phyloP scores from a whole-genome alignment of 2,797 vertebrate species.

The Gouania willdenowi region DNA sequence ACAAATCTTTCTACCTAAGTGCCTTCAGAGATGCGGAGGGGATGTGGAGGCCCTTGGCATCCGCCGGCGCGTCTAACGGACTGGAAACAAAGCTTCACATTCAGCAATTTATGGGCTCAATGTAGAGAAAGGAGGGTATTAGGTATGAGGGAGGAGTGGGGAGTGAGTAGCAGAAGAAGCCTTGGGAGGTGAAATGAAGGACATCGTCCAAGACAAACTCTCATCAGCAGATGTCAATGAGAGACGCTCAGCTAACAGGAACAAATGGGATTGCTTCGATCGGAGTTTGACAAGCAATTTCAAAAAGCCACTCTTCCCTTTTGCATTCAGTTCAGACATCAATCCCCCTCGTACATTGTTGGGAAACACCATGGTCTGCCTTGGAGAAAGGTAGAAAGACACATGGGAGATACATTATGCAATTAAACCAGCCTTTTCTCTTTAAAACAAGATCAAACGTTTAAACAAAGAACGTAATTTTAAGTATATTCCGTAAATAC shows the following conservation, averaged over 20 bases:
- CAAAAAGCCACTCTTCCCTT: conserved; percentile 14
- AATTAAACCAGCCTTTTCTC: no score
- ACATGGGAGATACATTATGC: conserved; percentile 10
- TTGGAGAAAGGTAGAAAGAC: conserved; percentile 27
- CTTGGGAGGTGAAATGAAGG: conserved; percentile 72
- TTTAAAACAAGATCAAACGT: no score
- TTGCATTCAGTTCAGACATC: conserved; percentile 25
- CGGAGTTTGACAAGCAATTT: conserved; percentile 41
- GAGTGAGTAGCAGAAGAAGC: conserved; percentile 40
- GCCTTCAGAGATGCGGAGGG: conserved; percentile 55
- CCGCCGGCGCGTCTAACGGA: conserved; percentile 66
- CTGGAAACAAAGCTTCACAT: conserved; percentile 76
- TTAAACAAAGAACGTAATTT: no score
- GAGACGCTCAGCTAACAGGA: conserved; percentile 44
- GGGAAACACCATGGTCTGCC: conserved; percentile 12
- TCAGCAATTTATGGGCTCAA: conserved; percentile 73
- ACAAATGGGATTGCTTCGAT: conserved; percentile 57
- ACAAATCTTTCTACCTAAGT: conserved; percentile 64
- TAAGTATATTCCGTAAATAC: no score
- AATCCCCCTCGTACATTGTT: conserved; percentile 13
- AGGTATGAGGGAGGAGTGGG: conserved; percentile 33
- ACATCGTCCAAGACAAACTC: conserved; percentile 66
- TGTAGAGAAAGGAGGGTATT: conserved; percentile 39
- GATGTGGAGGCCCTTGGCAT: conserved; percentile 66
- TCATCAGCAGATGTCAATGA: conserved; percentile 61